Evolutionary conservation across 2,113 vertebrate species (phyloP).

Genomic region (Triplophysa siluroides): DNA sequence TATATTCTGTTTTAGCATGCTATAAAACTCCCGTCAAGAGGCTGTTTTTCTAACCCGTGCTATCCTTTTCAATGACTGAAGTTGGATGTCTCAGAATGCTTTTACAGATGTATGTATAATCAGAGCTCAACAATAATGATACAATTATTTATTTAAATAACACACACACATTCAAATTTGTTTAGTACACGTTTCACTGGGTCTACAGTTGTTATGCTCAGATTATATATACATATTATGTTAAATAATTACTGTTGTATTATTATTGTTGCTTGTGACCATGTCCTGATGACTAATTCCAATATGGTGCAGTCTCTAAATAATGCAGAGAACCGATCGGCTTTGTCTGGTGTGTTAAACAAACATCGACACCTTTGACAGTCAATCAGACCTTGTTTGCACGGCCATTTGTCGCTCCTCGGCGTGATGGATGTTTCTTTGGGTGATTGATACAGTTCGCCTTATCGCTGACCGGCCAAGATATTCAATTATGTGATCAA

Average conservation of each 20-base stretch:
- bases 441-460: not conserved
- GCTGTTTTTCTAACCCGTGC: not conserved
- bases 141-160: no score
- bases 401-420: not conserved
- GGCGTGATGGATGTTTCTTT: not conserved
- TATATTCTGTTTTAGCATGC: not conserved
- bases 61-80: not conserved
- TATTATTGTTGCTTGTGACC: not conserved
- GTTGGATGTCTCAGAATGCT: not conserved
- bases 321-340: not conserved
- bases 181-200: no score
- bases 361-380: not conserved
- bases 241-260: no score
- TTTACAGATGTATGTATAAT: no score
- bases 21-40: not conserved
- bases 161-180: no score
- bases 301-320: not conserved
- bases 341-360: not conserved
- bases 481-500: slow-evolving; percentile 25
- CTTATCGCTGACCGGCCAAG: not conserved
- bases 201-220: no score
- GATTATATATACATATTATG: no score
- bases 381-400: no score
- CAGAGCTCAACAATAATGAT: no score
- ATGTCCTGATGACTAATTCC: not conserved